These are phyloP conservation scores for Thunnus maccoyii DNA, from an alignment of 2,113 vertebrate species.

Conservation along the genomic window DNA sequence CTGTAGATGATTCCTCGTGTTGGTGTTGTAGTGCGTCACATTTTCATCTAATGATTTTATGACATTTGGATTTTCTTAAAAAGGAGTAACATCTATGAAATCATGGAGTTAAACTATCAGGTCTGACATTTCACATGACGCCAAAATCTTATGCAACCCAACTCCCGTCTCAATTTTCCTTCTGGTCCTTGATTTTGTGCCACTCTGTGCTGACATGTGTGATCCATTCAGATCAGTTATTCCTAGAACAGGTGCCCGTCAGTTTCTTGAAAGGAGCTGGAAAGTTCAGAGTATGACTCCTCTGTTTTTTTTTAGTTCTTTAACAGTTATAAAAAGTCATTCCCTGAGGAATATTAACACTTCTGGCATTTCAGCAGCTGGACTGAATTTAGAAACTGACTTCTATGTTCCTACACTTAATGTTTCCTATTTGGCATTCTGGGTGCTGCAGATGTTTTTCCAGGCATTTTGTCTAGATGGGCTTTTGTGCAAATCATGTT, in stretches of 20 bases:
- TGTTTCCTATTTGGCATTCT: slow-evolving; percentile 57
- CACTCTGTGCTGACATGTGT: slow-evolving; percentile 6
- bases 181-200: slow-evolving; percentile 12
- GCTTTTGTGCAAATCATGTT: slow-evolving; percentile 38
- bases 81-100: not conserved
- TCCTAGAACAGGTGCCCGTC: slow-evolving; percentile 48
- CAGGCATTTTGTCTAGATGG: slow-evolving; percentile 46
- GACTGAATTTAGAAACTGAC: slow-evolving; percentile 1
- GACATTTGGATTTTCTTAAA: not conserved
- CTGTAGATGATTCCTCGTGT: not conserved
- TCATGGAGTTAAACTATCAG: not conserved
- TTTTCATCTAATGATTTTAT: not conserved
- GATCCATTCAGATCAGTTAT: slow-evolving; percentile 33
- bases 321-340: not conserved
- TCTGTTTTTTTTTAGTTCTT: slow-evolving; percentile 7
- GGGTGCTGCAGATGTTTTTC: slow-evolving; percentile 30
- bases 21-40: not conserved
- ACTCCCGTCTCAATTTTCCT: not conserved
- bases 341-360: not conserved
- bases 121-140: not conserved
- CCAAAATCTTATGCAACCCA: not conserved
- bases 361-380: not conserved
- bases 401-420: slow-evolving; percentile 47
- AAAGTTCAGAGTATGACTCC: not conserved
- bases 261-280: slow-evolving; percentile 1